Evolutionary conservation across 2,888 invertebrate species (phyloP).

Genomic region (Hemaris fuciformis): DNA sequence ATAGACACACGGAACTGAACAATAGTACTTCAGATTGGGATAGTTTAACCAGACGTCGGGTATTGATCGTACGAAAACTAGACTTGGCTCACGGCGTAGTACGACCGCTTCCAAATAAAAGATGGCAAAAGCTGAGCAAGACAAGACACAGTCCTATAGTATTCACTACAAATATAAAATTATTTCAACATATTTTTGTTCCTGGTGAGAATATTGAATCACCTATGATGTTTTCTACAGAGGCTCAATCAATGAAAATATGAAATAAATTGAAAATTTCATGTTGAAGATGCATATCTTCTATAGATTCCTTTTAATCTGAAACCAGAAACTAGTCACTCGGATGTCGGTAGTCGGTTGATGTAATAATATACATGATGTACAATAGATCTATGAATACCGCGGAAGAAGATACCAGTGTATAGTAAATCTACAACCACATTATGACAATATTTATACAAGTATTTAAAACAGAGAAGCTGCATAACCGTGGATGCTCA

Average conservation of each 20-base stretch:
- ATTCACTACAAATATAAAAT: background rate
- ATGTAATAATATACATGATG: no score
- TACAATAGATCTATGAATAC: no score
- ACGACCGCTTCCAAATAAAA: background rate
- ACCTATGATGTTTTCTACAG: no score
- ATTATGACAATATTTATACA: background rate
- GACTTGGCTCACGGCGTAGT: background rate
- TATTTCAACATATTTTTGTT: no score
- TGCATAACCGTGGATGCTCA: background rate
- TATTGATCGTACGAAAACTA: background rate
- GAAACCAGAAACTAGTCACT: no score
- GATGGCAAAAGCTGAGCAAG: background rate
- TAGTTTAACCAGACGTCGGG: background rate
- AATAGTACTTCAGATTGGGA: background rate
- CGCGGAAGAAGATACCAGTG: background rate
- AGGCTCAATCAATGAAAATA: no score
- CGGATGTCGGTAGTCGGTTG: no score
- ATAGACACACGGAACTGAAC: background rate
- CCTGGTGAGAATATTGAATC: no score
- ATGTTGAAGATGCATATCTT: no score
- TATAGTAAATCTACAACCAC: background rate
- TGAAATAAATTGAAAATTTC: no score
- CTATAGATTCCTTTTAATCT: no score
- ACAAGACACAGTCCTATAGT: background rate
- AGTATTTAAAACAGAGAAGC: background rate